Evolutionary conservation across 37 sponge, comb jelly and placozoan genomes (phyloP).

Genomic region (Oopsacas minuta): DNA sequence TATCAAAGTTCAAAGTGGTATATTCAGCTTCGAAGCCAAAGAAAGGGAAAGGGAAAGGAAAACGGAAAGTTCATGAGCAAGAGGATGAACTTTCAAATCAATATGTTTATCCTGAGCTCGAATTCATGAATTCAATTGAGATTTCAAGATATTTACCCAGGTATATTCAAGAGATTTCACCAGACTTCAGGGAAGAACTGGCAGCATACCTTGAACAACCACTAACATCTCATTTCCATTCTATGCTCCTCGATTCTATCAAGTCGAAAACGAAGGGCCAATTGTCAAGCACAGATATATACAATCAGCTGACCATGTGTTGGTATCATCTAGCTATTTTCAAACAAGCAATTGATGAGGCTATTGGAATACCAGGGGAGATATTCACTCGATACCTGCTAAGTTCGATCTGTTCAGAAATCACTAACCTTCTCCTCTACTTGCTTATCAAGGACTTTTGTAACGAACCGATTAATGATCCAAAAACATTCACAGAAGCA

Average conservation of each 20-base stretch:
- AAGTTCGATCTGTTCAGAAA: background rate
- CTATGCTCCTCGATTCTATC: background rate
- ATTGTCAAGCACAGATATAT: background rate
- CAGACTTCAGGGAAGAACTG: background rate
- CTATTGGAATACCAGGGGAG: background rate
- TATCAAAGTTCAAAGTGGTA: background rate
- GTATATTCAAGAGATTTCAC: background rate
- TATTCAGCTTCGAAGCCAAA: background rate
- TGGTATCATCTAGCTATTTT: background rate
- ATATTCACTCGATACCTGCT: background rate
- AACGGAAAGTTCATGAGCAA: background rate
- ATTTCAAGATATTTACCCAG: background rate
- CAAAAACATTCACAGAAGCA: background rate
- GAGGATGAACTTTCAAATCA: background rate
- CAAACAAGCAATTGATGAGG: background rate
- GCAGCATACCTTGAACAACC: background rate
- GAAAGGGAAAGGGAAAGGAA: conserved; percentile 9
- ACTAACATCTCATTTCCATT: background rate
- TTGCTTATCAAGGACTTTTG: background rate
- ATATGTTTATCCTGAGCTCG: background rate
- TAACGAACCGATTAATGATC: background rate
- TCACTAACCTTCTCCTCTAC: background rate
- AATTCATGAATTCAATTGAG: background rate
- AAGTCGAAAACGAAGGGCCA: background rate
- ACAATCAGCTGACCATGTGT: background rate